Percentiles rank a stretch among this genome's conserved stretches.
Evolutionary conservation across 2,888 invertebrate species (phyloP).

Genomic region (Latheticus oryzae): DNA sequence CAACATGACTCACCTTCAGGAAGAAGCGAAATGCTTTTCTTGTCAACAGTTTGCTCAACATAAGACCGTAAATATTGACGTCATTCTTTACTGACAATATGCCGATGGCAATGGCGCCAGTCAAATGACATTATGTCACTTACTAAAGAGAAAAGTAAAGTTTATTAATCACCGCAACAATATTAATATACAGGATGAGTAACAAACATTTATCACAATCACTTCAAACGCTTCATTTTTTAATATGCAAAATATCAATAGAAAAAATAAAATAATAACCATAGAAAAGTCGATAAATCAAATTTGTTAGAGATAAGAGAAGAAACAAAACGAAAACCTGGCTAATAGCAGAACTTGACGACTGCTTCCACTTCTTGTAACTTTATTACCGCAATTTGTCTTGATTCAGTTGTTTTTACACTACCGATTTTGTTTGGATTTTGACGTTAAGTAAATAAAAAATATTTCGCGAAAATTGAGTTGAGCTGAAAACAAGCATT

Average conservation of each 20-base stretch:
- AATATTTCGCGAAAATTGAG: too few species aligned
- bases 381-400: constrained; percentile 18
- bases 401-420: constrained; percentile 21
- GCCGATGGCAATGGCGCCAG: constrained; percentile 7
- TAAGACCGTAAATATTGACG: constrained; percentile 1
- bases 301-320: background rate
- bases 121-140: constrained; percentile 11
- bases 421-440: too few species aligned
- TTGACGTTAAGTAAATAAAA: too few species aligned
- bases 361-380: constrained; percentile 7
- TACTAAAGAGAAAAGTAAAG: background rate
- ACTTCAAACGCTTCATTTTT: too few species aligned
- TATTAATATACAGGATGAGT: background rate
- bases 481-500: too few species aligned
- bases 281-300: constrained; percentile 7
- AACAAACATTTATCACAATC: background rate
- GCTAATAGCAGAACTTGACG: constrained; percentile 7
- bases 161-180: constrained; percentile 10
- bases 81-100: constrained; percentile 5
- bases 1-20: constrained; percentile 15
- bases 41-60: constrained; percentile 8
- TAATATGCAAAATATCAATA: background rate
- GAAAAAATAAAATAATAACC: background rate
- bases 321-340: constrained; percentile 9
- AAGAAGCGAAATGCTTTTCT: constrained; percentile 4